These are phyloP conservation scores for Uria lomvia DNA, from an alignment of 2,113 vertebrate species.

Conservation along the genomic window DNA sequence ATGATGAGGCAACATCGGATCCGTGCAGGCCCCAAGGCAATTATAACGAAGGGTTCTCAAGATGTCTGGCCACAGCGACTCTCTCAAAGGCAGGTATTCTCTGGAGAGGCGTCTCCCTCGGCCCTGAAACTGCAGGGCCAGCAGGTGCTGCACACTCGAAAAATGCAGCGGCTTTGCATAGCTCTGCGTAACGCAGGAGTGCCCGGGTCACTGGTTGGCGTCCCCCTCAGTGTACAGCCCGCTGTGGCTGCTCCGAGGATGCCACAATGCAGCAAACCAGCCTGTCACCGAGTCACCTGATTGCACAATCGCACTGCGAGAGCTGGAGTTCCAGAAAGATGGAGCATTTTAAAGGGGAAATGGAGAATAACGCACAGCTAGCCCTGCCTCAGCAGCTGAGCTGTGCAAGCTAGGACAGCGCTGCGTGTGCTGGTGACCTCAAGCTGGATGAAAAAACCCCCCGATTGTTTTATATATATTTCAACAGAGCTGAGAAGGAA, in stretches of 20 bases:
- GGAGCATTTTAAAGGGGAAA: conserved; percentile 64
- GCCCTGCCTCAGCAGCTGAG: not conserved
- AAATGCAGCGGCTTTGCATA: accelerated
- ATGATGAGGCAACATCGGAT: not conserved
- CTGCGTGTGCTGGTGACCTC: not conserved
- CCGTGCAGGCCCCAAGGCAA: not conserved
- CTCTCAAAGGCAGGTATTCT: not conserved
- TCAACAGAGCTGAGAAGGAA: not conserved
- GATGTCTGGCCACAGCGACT: not conserved
- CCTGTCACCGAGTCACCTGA: conserved; percentile 52
- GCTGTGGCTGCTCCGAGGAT: not conserved
- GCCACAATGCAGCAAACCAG: conserved; percentile 57
- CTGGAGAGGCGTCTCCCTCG: not conserved
- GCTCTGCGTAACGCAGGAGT: not conserved
- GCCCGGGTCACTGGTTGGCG: not conserved
- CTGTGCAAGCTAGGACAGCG: not conserved
- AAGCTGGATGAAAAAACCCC: not conserved
- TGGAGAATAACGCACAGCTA: not conserved
- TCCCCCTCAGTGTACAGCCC: not conserved
- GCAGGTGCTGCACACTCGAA: not conserved
- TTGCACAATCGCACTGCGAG: not conserved
- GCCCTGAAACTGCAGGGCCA: not conserved
- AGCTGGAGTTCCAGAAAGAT: conserved; percentile 14
- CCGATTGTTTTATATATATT: not conserved
- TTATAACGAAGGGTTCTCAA: not conserved